Base-by-base conservation (phyloP, 2,797 vertebrate genomes). In the Enteromius trimaculatus region DNA sequence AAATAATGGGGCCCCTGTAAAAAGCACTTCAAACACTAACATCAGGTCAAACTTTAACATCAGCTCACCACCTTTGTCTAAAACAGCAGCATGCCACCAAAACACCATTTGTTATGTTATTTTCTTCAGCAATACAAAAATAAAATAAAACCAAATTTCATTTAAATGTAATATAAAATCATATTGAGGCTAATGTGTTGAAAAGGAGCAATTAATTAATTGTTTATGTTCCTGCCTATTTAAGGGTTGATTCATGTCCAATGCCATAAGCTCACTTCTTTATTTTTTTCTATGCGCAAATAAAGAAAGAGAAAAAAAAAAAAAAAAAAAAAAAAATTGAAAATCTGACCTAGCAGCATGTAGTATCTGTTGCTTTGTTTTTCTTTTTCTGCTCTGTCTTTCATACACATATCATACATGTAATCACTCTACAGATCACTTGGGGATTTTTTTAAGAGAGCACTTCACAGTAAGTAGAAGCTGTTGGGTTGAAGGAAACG, bases 401-500 rank as follows among this genome's bases (percentile, higher is more conserved):
- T 69, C 26, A 77, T 26, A 51, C 21, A 82, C 62, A 58, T 21
- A 72, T 66, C 55, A 80, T 55, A 80, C 80, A 53, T 85, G 77
- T 76, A 76, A 68, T 76, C 64, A 82, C 51, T 53, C 49, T 10
- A 77, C 72, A 76, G 34, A 82, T 77, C 72, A 77, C 81, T 82
- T 77, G 79, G 79, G 68, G 47, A 76, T 77, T 37, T 53, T 44
- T 80, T 75, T 70, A 29, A 62, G 44, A 70, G 79, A 87, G 86
- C 82, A 82, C 55, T 85, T 87, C 87, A 87, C 86, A 89, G 91
- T 81, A 77, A 84, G 64, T 49, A 9, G 64, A 92, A 88, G 90
- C 90, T 51, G 89, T 69, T 49, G 76, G 85, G 88, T 90, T 93
- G 88, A 93, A 92, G 89, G 88, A 90, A 93, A 92, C 88, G 89